Evolutionary conservation across 2,797 vertebrate species (phyloP).

Genomic region (Mormyrops boulengeri): DNA sequence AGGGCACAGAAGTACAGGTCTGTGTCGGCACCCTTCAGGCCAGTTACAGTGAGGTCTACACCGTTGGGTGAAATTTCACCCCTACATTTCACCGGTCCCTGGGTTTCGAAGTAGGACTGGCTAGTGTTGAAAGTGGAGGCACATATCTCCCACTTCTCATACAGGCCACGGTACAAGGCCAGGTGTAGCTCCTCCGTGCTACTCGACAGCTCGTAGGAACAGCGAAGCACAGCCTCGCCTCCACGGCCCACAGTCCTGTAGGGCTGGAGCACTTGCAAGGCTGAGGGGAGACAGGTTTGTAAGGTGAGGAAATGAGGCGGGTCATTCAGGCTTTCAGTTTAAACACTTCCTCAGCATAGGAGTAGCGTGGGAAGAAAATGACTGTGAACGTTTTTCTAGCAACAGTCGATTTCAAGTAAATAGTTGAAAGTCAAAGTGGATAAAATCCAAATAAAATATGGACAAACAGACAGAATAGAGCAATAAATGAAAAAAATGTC

Average conservation of each 20-base stretch:
- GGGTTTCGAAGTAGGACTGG: slow-evolving; percentile 42
- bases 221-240: slow-evolving; percentile 58
- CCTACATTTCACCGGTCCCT: slow-evolving; percentile 50
- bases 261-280: slow-evolving; percentile 64
- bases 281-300: slow-evolving; percentile 43
- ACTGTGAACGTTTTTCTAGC: neutral
- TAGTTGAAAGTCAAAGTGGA: neutral
- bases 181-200: slow-evolving; percentile 60
- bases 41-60: slow-evolving; percentile 63
- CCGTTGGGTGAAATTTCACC: slow-evolving; percentile 52
- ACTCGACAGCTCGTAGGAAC: slow-evolving; percentile 50
- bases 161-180: slow-evolving; percentile 55
- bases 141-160: slow-evolving; percentile 53
- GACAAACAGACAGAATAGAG: neutral
- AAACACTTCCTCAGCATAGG: neutral
- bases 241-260: slow-evolving; percentile 58
- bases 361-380: neutral
- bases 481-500: neutral
- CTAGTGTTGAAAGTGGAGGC: slow-evolving; percentile 48
- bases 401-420: neutral
- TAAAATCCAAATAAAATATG: neutral
- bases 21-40: slow-evolving; percentile 57
- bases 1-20: slow-evolving; percentile 69
- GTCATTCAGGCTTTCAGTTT: neutral
- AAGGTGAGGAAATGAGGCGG: slow-evolving; percentile 23